These are phyloP conservation scores for Athripsodes cinereus DNA, from an alignment of 2,888 invertebrate species.

Conservation along the genomic window DNA sequence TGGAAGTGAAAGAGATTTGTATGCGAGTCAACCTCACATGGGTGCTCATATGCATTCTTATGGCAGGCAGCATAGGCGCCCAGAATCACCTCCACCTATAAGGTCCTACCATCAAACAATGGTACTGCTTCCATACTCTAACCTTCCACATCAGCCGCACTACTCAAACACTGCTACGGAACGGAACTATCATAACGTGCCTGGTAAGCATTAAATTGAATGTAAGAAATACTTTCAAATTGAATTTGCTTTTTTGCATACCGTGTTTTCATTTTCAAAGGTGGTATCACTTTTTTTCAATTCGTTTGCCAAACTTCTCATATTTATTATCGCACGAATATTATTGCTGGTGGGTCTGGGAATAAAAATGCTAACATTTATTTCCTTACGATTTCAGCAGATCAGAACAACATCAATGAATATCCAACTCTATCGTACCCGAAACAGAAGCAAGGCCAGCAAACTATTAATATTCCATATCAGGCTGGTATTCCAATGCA, in stretches of 20 bases:
- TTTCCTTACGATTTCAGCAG: conserved; percentile 21
- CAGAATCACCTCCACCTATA: conserved; percentile 66
- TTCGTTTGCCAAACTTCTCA: too few relatives aligned
- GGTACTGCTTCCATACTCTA: conserved; percentile 61
- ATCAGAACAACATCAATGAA: conserved; percentile 22
- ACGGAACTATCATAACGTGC: conserved; percentile 9
- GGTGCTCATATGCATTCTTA: conserved; percentile 14
- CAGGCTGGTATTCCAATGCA: conserved; percentile 25
- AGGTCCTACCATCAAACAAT: conserved; percentile 63
- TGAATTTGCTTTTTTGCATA: neutral
- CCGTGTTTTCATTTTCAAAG: neutral
- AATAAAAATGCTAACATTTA: too few relatives aligned
- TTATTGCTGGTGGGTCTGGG: too few relatives aligned
- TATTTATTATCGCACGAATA: too few relatives aligned
- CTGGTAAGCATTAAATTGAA: neutral
- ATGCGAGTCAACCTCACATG: conserved; percentile 37
- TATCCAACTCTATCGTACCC: conserved; percentile 16
- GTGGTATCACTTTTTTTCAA: neutral
- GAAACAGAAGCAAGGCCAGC: conserved; percentile 14
- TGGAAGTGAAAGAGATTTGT: conserved; percentile 35
- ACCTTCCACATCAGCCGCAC: conserved; percentile 34
- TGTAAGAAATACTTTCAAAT: neutral
- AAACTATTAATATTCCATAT: conserved; percentile 22
- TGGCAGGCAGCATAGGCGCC: conserved; percentile 40
- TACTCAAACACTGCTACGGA: conserved; percentile 37